Conservation (phyloP, 2,113 vertebrate genomes). For the Pluvialis apricaria region DNA sequence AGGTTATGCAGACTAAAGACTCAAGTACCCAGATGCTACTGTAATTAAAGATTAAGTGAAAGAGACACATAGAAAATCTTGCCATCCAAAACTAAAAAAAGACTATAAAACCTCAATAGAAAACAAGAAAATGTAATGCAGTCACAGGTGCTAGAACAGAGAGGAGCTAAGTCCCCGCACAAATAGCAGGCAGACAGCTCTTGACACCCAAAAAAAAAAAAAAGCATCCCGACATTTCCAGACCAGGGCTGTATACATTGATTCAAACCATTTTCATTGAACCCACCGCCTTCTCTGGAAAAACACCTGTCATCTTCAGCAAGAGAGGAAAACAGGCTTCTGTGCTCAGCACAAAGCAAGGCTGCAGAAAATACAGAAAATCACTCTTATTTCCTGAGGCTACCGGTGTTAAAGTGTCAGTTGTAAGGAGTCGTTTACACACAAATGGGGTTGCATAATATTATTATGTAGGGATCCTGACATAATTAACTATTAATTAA, state of each 20-base stretch:
- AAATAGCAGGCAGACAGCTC: background rate
- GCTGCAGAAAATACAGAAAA: background rate
- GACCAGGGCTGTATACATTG: background rate
- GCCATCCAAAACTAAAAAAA: background rate
- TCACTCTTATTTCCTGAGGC: background rate
- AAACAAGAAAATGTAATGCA: background rate
- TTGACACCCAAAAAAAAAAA: background rate
- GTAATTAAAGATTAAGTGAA: background rate
- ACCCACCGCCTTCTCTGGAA: background rate
- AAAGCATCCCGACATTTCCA: accelerated
- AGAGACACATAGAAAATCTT: background rate
- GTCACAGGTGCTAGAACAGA: background rate
- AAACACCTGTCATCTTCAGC: background rate
- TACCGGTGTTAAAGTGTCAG: background rate
- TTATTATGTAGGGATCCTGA: background rate
- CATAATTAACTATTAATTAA: constrained; percentile 37
- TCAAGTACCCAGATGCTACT: background rate
- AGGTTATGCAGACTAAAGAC: background rate
- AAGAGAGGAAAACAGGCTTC: background rate
- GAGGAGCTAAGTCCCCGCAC: background rate
- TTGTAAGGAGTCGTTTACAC: background rate
- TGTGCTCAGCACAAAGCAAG: background rate
- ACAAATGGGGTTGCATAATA: background rate
- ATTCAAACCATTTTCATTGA: background rate
- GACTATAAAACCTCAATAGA: background rate